Evolutionary conservation across 2,888 invertebrate genomes (phyloP), one percentile per base, ranked within the genome.

Genomic region (Clepsis dumicolana): DNA sequence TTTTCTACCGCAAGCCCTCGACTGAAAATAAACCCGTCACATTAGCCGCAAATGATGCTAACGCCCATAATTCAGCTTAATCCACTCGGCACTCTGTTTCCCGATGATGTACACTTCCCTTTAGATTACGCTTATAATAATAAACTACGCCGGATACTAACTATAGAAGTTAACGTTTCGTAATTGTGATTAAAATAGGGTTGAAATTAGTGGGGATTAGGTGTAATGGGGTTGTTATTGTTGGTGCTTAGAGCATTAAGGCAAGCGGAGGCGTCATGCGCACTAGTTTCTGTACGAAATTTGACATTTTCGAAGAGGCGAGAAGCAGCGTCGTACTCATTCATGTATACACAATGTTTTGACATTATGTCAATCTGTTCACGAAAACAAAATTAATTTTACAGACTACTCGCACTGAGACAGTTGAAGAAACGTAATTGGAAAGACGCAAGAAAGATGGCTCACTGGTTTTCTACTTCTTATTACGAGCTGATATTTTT

Each of bases 121-220:
- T 69, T 74, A 77, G 79, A 80, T 82, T 83, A 83, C 75, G 78
- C 80, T 79, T 75, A 79, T 74, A 77, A 80, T 80, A 71, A 71
- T 71, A 80, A 78, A 77, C 78, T 75, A 75, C 70, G 73, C 65
- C 73, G 76, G 76, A 80, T 76, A 80, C 77, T 25, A 32, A 8
- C 44, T 29, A 24, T 12, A 48, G 8, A 48, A 21, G 21, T 12
- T 48, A 48, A 48, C 48, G 18, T 12, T n/a, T 10, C 21, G 12
- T 48, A 48, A 48, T 48, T 48, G 48, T 48, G 21, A 48, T 48
- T 18, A 21, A 48, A 48, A 48, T 48, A 68, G 48, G 12, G 66
- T 63, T 41, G 44, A 16, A 24, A 57, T 48, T 66, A 56, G 38
- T 12, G 16, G 8, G 48, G 21, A 21, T 48, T 54, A 60, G 70